Percentiles rank a stretch among this genome's conserved stretches.
Evolutionary conservation across 2,888 invertebrate genomes (phyloP).

Genomic region (Escarpia spicata): DNA sequence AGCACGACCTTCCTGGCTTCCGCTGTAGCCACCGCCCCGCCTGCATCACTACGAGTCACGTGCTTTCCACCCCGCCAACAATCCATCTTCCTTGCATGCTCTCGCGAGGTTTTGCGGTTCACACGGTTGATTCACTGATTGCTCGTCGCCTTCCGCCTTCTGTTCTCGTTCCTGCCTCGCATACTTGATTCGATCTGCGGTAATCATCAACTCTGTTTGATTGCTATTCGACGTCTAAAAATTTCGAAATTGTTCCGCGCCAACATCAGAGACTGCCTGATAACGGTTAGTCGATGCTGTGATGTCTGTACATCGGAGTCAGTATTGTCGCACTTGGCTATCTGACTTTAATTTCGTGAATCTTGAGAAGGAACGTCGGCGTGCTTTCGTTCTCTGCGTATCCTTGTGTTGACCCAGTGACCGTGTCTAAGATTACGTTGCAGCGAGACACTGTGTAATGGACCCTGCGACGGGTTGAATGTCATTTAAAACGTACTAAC

Average conservation of each 20-base stretch:
- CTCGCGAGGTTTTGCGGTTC: slow-evolving; percentile 13
- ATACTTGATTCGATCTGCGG: background rate
- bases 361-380: background rate
- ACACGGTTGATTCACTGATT: background rate
- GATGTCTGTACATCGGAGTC: background rate
- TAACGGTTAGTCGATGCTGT: background rate
- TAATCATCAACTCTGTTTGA: slow-evolving; percentile 12
- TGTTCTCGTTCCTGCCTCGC: background rate
- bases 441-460: background rate
- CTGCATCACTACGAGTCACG: background rate
- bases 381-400: background rate
- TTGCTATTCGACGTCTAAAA: background rate
- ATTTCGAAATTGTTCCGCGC: background rate
- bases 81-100: background rate
- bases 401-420: background rate
- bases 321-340: background rate
- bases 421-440: background rate
- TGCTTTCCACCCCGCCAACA: background rate
- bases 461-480: background rate
- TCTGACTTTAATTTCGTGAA: background rate
- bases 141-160: background rate
- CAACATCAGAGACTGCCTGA: background rate
- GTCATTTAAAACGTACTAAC: background rate
- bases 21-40: background rate
- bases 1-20: slow-evolving; percentile 2